phyloP scores from a whole-genome alignment of 1,140 invertebrate species.

The Neotoxoptera formosana region DNA sequence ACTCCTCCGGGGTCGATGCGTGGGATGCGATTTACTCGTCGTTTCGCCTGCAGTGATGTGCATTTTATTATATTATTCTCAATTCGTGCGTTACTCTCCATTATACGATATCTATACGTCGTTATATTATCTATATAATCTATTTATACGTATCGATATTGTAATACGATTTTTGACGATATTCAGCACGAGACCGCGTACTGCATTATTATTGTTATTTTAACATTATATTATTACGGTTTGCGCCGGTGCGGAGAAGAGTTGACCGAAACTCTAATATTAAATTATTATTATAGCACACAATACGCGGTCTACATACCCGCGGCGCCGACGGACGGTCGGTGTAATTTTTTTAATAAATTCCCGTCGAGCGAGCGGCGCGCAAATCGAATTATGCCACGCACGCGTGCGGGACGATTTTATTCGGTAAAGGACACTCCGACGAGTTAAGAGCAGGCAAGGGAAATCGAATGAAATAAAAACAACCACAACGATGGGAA shows the following conservation, averaged over 20 bases:
- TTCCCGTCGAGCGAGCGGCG: background rate
- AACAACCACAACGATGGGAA: background rate
- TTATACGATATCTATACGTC: background rate
- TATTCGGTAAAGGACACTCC: background rate
- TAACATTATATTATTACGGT: no score
- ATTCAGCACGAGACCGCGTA: background rate
- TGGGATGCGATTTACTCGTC: background rate
- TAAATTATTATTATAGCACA: background rate
- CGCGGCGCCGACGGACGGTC: background rate
- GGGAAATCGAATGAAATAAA: background rate
- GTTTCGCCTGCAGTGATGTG: background rate
- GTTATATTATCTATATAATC: no score
- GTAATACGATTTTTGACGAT: background rate
- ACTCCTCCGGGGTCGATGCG: background rate
- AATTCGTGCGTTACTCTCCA: background rate
- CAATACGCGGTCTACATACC: background rate
- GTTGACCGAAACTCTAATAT: background rate
- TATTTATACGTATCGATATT: background rate
- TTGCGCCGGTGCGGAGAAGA: background rate
- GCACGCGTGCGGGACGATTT: constrained; percentile 7
- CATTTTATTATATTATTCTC: constrained; percentile 10
- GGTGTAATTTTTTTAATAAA: background rate
- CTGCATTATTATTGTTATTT: background rate
- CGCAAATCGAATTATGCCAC: background rate
- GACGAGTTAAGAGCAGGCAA: background rate